Percentiles rank a stretch among this genome's conserved stretches.
These are phyloP conservation scores for Rhinolophus sinicus DNA, from an alignment of 2,113 vertebrate species.

Conservation along the genomic window DNA sequence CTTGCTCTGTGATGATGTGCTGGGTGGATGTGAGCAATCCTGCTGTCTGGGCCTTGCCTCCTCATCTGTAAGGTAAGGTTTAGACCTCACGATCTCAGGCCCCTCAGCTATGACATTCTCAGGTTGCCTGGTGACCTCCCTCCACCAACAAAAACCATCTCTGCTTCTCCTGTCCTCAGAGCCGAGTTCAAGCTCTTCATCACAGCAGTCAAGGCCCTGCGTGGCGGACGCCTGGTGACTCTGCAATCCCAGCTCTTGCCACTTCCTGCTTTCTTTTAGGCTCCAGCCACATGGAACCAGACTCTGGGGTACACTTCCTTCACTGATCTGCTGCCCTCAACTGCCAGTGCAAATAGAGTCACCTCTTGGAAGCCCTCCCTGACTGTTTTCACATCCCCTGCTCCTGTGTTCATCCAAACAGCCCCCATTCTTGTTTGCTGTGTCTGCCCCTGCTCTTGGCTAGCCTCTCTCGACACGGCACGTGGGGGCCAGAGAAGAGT, in stretches of 20 bases:
- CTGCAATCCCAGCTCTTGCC: not conserved
- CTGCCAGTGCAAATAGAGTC: not conserved
- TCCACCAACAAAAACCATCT: not conserved
- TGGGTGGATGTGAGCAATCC: not conserved
- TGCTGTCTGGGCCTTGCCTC: not conserved
- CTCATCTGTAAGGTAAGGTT: not conserved
- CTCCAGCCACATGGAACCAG: not conserved
- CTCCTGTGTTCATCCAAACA: not conserved
- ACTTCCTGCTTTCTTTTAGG: not conserved
- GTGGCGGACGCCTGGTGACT: not conserved
- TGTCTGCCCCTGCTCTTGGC: not conserved
- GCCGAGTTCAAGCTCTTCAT: not conserved
- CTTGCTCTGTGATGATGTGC: fast-evolving
- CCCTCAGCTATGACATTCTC: not conserved
- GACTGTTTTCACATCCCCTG: not conserved
- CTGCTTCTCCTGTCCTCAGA: not conserved
- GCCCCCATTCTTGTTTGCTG: not conserved
- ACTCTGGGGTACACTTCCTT: not conserved
- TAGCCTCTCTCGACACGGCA: not conserved
- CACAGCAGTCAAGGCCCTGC: not conserved
- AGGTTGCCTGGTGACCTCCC: not conserved
- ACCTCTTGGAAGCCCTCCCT: conserved; percentile 32
- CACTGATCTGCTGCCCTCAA: not conserved
- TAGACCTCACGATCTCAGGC: not conserved
- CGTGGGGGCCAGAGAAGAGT: not conserved